Evolutionary conservation across 2,797 vertebrate genomes (phyloP).

Genomic region (Triplophysa bombifrons): DNA sequence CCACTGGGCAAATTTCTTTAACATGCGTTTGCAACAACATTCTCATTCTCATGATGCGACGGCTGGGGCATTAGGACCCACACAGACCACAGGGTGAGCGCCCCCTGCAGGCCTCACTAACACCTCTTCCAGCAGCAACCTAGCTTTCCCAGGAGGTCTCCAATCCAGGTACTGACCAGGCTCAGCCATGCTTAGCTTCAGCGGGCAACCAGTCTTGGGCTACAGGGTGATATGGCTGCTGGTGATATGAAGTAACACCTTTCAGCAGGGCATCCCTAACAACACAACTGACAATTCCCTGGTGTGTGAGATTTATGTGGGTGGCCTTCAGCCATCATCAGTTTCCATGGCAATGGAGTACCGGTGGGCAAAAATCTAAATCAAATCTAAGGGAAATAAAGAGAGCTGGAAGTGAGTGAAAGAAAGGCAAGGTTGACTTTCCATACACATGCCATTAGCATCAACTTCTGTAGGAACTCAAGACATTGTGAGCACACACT

Average conservation of each 20-base stretch:
- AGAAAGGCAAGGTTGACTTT: slow-evolving; percentile 19
- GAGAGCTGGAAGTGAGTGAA: slow-evolving; percentile 17
- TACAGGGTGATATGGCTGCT: too few species aligned
- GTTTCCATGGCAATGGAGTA: slow-evolving; percentile 39
- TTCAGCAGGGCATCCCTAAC: slow-evolving; percentile 31
- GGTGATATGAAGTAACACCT: neutral
- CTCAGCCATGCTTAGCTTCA: too few species aligned
- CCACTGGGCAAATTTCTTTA: too few species aligned
- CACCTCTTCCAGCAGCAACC: too few species aligned
- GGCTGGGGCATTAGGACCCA: too few species aligned
- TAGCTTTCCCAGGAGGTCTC: too few species aligned
- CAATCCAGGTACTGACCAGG: too few species aligned
- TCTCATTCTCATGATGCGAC: too few species aligned
- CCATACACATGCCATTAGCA: slow-evolving; percentile 11
- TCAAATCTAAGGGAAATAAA: slow-evolving; percentile 27
- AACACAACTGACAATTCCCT: slow-evolving; percentile 32
- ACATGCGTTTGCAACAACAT: too few species aligned
- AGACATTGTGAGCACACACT: neutral
- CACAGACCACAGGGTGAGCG: too few species aligned
- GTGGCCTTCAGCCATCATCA: slow-evolving; percentile 32
- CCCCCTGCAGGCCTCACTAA: too few species aligned
- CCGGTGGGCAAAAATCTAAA: slow-evolving; percentile 38
- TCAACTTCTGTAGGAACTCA: slow-evolving; percentile 14
- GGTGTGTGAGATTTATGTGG: slow-evolving; percentile 37
- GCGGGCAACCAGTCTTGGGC: too few species aligned